Conservation (phyloP, 1,140 invertebrate genomes). For the Drosophila pallidifrons region DNA sequence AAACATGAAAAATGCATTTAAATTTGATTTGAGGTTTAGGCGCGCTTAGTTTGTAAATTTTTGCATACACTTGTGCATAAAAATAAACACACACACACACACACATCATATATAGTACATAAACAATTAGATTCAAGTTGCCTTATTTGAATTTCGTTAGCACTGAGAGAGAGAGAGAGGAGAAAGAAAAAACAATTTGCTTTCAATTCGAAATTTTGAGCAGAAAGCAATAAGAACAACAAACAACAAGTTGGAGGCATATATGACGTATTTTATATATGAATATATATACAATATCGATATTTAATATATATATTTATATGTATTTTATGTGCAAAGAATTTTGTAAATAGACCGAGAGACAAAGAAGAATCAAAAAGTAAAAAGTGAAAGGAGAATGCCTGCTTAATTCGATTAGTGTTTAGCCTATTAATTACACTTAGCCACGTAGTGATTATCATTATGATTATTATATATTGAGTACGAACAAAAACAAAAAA, state of each 20-base stretch:
- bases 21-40: conserved; percentile 60
- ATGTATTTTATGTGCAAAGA: conserved; percentile 64
- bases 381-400: conserved; percentile 1
- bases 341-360: conserved; percentile 52
- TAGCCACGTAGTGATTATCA: conserved; percentile 71
- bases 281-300: conserved; percentile 67
- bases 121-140: conserved; percentile 80
- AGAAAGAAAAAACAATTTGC: conserved; percentile 46
- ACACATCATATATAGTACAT: conserved; percentile 26
- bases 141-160: conserved; percentile 83
- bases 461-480: conserved; percentile 61
- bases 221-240: conserved; percentile 35
- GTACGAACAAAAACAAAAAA: conserved; percentile 39
- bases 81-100: conserved; percentile 49
- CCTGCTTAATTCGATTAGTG: conserved; percentile 54
- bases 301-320: conserved; percentile 73
- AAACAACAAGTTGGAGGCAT: conserved; percentile 27
- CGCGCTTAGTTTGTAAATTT: conserved; percentile 47
- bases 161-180: conserved; percentile 51
- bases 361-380: background rate
- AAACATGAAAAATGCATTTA: conserved; percentile 63
- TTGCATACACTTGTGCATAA: conserved; percentile 40
- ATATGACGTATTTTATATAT: conserved; percentile 78
- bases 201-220: conserved; percentile 54
- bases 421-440: conserved; percentile 55